Base-by-base conservation (phyloP, 2,888 invertebrate genomes). In the Watsonalla cultraria region DNA sequence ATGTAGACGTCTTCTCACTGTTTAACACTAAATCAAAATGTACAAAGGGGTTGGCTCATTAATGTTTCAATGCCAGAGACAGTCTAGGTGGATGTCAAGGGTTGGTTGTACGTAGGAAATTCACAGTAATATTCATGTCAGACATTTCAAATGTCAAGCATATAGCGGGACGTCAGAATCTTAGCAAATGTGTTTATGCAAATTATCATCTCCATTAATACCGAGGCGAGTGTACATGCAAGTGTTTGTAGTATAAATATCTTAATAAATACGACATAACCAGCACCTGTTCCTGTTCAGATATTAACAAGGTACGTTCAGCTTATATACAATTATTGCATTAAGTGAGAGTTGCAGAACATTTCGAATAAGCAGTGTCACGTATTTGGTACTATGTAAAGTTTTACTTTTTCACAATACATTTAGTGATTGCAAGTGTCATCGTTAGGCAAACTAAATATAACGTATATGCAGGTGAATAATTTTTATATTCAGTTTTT, bases 151-250 rank as follows among this genome's bases (percentile, higher is more conserved):
- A 81, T 79, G 82, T 82, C 84, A 84, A 74, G 70, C 80, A 72
- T 49, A 49, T 80, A 81, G 79, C 73, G 74, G 76, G 78, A 81
- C 86, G 88, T 86, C 87, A 87, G 86, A 85, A 86, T 84, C 81
- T 80, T 77, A 82, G 85, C 79, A 83, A 88, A 88, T 83, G 81
- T 89, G 85, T 86, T 87, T 87, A 89, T 89, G 89, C 76, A 87
- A 88, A 89, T 89, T 82, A 83, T 76, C 70, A 77, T 80, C 81
- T 84, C 82, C 84, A 88, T 89, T 88, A 88, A 82, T 81, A 82
- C 68, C 61, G 77, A 72, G 74, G 63, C 64, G 65, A 61, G 60
- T 62, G 64, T 68, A 54, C 62, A 62, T 66, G 67, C 75, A 68
- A 70, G 72, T 76, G 78, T 75, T 80, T 79, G 72, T 77, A 77